These are phyloP conservation scores for Machimus atricapillus DNA, from an alignment of 2,888 invertebrate genomes.

Conservation along the genomic window DNA sequence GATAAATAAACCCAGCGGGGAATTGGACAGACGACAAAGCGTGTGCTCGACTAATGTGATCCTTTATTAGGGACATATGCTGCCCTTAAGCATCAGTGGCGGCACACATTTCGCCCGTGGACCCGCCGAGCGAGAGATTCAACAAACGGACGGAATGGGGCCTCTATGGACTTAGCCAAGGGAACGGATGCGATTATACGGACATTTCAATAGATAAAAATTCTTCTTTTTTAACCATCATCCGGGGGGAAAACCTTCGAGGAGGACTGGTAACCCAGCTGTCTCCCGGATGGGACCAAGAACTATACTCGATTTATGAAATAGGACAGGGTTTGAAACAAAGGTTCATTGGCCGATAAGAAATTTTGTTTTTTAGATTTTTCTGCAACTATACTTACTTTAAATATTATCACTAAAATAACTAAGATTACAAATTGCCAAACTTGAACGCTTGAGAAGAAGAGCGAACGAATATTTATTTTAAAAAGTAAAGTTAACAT, in stretches of 20 bases:
- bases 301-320: not conserved
- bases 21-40: conserved; percentile 26
- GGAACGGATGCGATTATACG: conserved; percentile 18
- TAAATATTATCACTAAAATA: too few species aligned
- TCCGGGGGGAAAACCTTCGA: not conserved
- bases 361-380: conserved; percentile 22
- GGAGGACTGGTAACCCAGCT: not conserved
- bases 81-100: conserved; percentile 6
- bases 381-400: too few species aligned
- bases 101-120: conserved; percentile 9
- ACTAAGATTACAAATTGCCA: too few species aligned
- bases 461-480: too few species aligned
- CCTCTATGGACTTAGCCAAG: not conserved
- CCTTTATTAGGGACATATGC: conserved; percentile 39
- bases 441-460: too few species aligned
- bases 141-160: not conserved
- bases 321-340: not conserved
- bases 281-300: not conserved
- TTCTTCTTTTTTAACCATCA: not conserved
- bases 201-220: conserved; percentile 34
- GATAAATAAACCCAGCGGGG: conserved; percentile 36
- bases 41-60: conserved; percentile 15
- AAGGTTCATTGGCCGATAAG: conserved; percentile 17
- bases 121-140: not conserved
- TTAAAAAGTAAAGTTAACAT: too few species aligned